phyloP scores from a whole-genome alignment of 1,140 invertebrate species.

The Drosophila quadrilineata region DNA sequence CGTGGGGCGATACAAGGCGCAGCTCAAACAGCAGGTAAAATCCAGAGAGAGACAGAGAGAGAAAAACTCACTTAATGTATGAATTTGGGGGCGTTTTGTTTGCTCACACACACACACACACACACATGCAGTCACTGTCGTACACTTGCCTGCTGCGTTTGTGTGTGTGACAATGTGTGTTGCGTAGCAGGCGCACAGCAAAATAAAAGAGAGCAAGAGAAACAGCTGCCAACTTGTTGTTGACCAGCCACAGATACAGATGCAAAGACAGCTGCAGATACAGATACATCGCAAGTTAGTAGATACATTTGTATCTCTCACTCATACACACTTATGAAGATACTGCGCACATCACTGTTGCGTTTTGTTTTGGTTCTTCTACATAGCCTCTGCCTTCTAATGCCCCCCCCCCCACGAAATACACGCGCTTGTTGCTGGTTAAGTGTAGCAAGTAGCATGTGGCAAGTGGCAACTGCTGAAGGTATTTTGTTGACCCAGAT shows the following conservation, averaged over 20 bases:
- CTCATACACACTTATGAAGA: not conserved
- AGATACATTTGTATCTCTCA: constrained; percentile 15
- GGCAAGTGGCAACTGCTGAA: constrained; percentile 29
- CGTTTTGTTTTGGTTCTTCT: not conserved
- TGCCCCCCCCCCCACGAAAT: not conserved
- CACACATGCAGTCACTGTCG: not conserved
- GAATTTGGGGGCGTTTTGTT: not conserved
- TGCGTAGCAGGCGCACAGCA: constrained; percentile 66
- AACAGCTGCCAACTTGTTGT: constrained; percentile 40
- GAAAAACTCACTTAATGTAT: not conserved
- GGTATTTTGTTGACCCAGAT: constrained; percentile 72
- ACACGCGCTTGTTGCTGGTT: constrained; percentile 37
- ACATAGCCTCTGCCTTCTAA: not conserved
- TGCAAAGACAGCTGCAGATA: constrained; percentile 1
- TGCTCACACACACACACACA: not conserved
- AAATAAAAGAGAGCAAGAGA: constrained; percentile 9
- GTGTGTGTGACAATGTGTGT: constrained; percentile 71
- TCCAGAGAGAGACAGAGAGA: not conserved
- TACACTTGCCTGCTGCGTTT: constrained; percentile 19
- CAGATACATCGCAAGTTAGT: too few relatives aligned
- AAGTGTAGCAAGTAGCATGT: constrained; percentile 19
- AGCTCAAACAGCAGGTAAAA: constrained; percentile 26
- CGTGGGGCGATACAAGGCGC: constrained; percentile 21
- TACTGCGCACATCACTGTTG: not conserved
- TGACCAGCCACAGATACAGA: not conserved